Conservation (phyloP, 2,113 vertebrate species). For the Cheirogaleus medius region DNA sequence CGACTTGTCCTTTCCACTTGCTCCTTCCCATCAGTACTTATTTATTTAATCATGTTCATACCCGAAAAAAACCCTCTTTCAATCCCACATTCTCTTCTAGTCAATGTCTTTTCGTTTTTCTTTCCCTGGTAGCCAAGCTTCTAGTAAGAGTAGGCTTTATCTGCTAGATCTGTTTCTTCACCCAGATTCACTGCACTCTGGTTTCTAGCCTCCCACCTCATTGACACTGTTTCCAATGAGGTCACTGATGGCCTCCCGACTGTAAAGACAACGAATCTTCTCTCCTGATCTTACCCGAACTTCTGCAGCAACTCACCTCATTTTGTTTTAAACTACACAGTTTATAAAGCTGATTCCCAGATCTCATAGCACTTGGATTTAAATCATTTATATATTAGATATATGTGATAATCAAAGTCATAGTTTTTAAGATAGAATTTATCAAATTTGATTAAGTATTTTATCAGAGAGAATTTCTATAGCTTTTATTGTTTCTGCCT, state of each 20-base stretch:
- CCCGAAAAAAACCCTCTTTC: background rate
- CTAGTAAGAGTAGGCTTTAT: background rate
- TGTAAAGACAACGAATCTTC: background rate
- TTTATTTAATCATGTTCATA: background rate
- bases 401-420: background rate
- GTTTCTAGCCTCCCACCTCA: background rate
- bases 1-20: background rate
- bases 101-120: background rate
- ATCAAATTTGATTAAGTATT: background rate
- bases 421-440: slow-evolving; percentile 43
- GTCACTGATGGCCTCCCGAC: background rate
- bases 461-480: slow-evolving; percentile 28
- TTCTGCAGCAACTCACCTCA: slow-evolving; percentile 1
- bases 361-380: background rate
- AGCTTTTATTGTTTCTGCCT: slow-evolving; percentile 12
- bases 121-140: background rate
- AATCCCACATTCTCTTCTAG: background rate
- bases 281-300: background rate
- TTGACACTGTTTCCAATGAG: background rate
- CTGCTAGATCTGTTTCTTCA: background rate
- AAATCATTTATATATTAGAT: slow-evolving; percentile 2
- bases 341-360: slow-evolving; percentile 23
- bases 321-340: background rate
- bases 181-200: background rate
- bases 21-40: background rate